Evolutionary conservation across 1,140 invertebrate genomes (phyloP), one percentile per base, ranked within the genome.

Genomic region (Cotesia vestalis): DNA sequence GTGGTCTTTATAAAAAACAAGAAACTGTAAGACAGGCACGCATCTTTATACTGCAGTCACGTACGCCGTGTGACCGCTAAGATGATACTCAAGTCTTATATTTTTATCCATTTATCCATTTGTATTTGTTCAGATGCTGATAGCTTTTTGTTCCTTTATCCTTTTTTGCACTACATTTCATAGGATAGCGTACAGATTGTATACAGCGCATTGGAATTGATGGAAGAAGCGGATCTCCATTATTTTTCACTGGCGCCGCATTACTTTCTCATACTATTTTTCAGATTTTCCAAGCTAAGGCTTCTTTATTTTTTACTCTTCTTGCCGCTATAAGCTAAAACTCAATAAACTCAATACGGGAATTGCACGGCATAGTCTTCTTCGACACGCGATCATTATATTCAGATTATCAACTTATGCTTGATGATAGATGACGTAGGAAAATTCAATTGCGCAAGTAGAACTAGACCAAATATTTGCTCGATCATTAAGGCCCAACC

Each of bases 1-100:
- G 53, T 57, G 53, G 53, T 57, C 53, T 9, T 57, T 40, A n/a
- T 38, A 14, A 35, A 40, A 8, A 64, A 61, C 59, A 27, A 38
- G 40, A 64, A 36, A 63, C 61, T 63, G 34, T 11, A 64, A 51
- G 40, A 51, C 62, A 6, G 17, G 27, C 40, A 20, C 35, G 36
- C 35, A 38, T 20, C 35, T 64, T 64, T 64, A 17, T 51, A 64
- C 34, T 36, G 62, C 62, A 64, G 62, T 64, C 62, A 64, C 62
- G 62, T 64, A 64, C 35, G 40, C 62, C n/a, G 62, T 64, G 35
- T 36, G 62, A 64, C 62, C 62, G 11, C 62, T 46, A 8, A 11
- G 62, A 36, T 64, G 14, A 17, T 38, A 6, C 62, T 64, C 40
- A 1, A 17, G n/a, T 9, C 3, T 59, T 3, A 3, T 55, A 4